Base-by-base conservation (phyloP, 2,888 invertebrate genomes). In the Drosophila imparisetae region DNA sequence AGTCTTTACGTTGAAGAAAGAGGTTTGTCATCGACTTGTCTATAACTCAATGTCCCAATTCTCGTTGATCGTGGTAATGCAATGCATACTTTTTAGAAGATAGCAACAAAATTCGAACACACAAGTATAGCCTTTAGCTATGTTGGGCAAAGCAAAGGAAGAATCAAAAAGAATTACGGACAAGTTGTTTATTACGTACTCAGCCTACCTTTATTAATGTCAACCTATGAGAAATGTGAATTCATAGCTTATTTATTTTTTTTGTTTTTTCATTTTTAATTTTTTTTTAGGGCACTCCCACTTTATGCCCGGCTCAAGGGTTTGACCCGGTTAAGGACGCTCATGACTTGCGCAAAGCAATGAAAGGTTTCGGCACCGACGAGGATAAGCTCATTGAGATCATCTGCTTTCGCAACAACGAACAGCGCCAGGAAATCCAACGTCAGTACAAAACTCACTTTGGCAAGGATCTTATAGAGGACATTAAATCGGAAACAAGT, bases 331-430 rank as follows among this genome's bases (percentile, higher is more conserved):
- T 96, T 36, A 94, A 94, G 13, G 98, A 98, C 94, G 97, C 97
- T 0, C 96, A 96, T 81, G 93, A 95, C 2, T 94, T 98, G 30
- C 94, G 97, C n/a, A 96, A 96, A 87, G 98, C 98, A 0, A 98
- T 98, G 98, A 98, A 97, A 93, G 98, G 98, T 27, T 93, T 93
- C 48, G 97, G 98, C 38, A 98, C 98, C 0, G 97, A 98, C 92
- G 98, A 98, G 92, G 96, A 96, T 90, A 94, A 97, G 0, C 96
- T 98, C 84, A 98, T 98, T 68, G 95, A 96, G 83, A 95, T 98
- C 15, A 94, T 99, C 54, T 95, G 96, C 11, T 95, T 95, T 78
- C 95, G 98, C 58, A 96, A 96, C 78, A 98, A 98, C 90, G 95
- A 95, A 36, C 98, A 99, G 93, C 95, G 99, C 67, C 94, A 97